phyloP scores from a whole-genome alignment of 2,113 vertebrate species.

The Hirundichthys speculiger region DNA sequence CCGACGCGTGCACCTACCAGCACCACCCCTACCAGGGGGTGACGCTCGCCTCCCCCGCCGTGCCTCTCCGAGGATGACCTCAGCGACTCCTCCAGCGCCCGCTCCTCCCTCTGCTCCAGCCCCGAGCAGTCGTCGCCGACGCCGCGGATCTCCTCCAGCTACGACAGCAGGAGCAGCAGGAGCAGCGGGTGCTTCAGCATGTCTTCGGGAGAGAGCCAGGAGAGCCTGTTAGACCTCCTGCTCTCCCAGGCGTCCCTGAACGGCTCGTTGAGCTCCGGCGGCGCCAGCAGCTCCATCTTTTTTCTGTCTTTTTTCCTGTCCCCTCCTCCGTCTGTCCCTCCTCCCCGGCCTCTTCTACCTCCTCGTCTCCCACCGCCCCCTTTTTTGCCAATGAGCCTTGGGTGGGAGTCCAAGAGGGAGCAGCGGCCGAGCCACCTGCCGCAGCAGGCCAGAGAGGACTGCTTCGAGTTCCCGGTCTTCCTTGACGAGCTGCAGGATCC shows the following conservation, averaged over 20 bases:
- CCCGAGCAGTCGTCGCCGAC: constrained; percentile 60
- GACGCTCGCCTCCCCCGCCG: constrained; percentile 87
- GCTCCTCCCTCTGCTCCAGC: constrained; percentile 91
- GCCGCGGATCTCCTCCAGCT: constrained; percentile 55
- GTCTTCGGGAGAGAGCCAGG: constrained; percentile 88
- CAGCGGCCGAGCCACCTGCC: constrained; percentile 54
- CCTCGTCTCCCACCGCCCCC: constrained; percentile 60
- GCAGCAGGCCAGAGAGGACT: constrained; percentile 85
- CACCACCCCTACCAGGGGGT: constrained; percentile 59
- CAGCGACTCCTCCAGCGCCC: constrained; percentile 91
- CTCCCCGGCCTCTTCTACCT: constrained; percentile 37
- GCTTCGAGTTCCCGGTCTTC: constrained; percentile 89
- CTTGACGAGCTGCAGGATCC: constrained; percentile 86
- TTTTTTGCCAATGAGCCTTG: constrained; percentile 75
- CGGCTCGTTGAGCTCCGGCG: constrained; percentile 71
- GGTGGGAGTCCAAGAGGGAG: constrained; percentile 87
- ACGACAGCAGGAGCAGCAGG: constrained; percentile 65
- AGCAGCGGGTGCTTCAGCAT: constrained; percentile 79
- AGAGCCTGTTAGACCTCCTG: constrained; percentile 92
- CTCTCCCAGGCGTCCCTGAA: constrained; percentile 88
- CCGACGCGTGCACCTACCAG: constrained; percentile 81
- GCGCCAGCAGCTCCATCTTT: constrained; percentile 39
- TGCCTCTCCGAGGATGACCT: constrained; percentile 90
- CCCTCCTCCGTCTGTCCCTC: constrained; percentile 35
- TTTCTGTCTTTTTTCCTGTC: constrained; percentile 36